These are phyloP conservation scores for Aix galericulata DNA, from an alignment of 2,113 vertebrate genomes.

Conservation along the genomic window DNA sequence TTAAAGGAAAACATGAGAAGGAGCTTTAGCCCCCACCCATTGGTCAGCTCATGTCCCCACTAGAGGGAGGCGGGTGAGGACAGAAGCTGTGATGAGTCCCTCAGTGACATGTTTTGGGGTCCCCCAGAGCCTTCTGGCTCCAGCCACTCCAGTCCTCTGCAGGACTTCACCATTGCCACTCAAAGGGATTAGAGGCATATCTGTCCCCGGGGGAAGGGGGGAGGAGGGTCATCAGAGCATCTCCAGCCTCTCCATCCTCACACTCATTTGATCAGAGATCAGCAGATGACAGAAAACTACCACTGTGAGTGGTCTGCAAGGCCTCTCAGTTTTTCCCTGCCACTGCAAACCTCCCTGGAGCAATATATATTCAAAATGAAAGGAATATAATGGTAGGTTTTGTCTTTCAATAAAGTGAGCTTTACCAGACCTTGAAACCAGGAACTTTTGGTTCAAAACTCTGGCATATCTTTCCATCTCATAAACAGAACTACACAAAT, in stretches of 20 bases:
- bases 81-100: background rate
- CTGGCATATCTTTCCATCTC: background rate
- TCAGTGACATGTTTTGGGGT: background rate
- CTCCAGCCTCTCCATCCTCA: background rate
- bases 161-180: fast-evolving
- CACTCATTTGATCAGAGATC: background rate
- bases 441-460: background rate
- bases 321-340: background rate
- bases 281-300: fast-evolving
- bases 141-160: background rate
- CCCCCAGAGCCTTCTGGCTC: background rate
- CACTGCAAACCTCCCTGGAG: background rate
- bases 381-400: background rate
- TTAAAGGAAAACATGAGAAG: background rate
- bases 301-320: background rate
- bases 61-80: background rate
- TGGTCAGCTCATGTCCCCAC: fast-evolving
- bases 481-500: background rate
- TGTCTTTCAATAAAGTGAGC: background rate
- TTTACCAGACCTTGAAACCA: background rate
- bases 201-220: fast-evolving
- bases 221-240: background rate
- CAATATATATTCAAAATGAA: background rate
- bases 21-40: background rate
- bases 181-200: background rate